Base-by-base conservation (phyloP, 1,140 invertebrate genomes). In the Nautilus pompilius region DNA sequence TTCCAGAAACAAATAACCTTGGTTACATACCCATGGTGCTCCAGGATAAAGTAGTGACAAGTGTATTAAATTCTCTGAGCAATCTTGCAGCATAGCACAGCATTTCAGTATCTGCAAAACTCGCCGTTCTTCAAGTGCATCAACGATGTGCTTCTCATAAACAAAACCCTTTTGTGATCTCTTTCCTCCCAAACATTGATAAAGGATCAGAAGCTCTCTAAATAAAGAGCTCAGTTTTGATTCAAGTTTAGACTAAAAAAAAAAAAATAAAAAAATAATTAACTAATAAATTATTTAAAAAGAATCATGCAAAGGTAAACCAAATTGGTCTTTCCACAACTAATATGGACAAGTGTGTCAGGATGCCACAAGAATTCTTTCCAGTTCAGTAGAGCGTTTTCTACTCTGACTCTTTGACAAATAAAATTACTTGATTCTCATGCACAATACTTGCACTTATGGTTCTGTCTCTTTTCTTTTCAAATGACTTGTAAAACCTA, bases 11-110 rank as follows among this genome's bases (percentile, higher is more conserved):
- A n/a, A n/a, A n/a, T n/a, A n/a, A n/a, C n/a, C n/a, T n/a, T n/a
- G n/a, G n/a, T n/a, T 41, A 45, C 67, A 67, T 71, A 78, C 77
- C 78, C 76, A 80, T 3, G 78, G 78, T 55, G 76, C 78, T 62
- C 65, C 58, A 24, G 78, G 78, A 61, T 68, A 66, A 26, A 80
- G 60, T 32, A 80, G 55, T 0, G 76, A 77, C 24, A 80, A 51
- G 26, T 68, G 62, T 5, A 78, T 57, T 1, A 80, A 62, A 55
- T 78, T 75, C 8, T 60, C 61, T 62, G 65, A 68, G 59, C 67
- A 71, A 13, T 77, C 77, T 54, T 70, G 71, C 49, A 74, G 58
- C 59, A 69, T 62, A 8, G 70, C 71, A 70, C 70, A 72, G 2
- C 74, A 65, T 53, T 69, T 73, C 15, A 70, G 33, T 2, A 77